A percentile compares a stretch with the other conserved stretches of the same genome.
These are phyloP conservation scores for Mythimna ferrago DNA, from an alignment of 2,888 invertebrate species.

Conservation along the genomic window DNA sequence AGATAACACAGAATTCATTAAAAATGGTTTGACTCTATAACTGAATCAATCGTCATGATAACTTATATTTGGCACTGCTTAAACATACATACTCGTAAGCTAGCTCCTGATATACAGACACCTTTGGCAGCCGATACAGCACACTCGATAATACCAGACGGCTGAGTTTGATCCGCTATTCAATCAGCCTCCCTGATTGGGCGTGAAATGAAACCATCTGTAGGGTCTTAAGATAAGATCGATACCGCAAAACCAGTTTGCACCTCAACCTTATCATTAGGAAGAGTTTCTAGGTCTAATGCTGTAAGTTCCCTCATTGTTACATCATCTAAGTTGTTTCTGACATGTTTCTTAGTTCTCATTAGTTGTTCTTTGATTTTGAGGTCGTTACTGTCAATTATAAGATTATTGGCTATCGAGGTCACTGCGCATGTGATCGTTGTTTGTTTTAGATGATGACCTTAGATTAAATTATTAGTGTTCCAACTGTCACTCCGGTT, in stretches of 20 bases:
- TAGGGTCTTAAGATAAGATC: slow-evolving; percentile 4
- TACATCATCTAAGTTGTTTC: slow-evolving; percentile 49
- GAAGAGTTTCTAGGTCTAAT: slow-evolving; percentile 6
- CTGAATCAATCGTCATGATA: neutral
- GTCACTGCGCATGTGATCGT: slow-evolving; percentile 40
- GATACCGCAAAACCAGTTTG: slow-evolving; percentile 1
- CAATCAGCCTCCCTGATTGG: slow-evolving; percentile 27
- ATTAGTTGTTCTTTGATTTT: slow-evolving; percentile 43
- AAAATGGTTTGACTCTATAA: neutral
- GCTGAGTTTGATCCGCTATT: slow-evolving; percentile 28
- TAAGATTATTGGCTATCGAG: slow-evolving; percentile 42
- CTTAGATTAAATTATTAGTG: slow-evolving; percentile 49
- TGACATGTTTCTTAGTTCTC: slow-evolving; percentile 36
- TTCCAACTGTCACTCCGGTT: slow-evolving; percentile 21
- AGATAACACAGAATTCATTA: neutral
- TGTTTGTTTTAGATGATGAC: slow-evolving; percentile 52
- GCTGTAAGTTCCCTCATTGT: slow-evolving; percentile 29
- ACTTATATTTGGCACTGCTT: neutral
- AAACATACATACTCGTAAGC: neutral
- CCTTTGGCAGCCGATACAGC: neutral
- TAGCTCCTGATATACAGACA: neutral
- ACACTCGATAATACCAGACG: neutral
- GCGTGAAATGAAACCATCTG: slow-evolving; percentile 47
- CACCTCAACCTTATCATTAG: neutral
- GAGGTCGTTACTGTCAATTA: slow-evolving; percentile 58